Base-by-base conservation (phyloP, 2,113 vertebrate species). In the Corythaixoides concolor region DNA sequence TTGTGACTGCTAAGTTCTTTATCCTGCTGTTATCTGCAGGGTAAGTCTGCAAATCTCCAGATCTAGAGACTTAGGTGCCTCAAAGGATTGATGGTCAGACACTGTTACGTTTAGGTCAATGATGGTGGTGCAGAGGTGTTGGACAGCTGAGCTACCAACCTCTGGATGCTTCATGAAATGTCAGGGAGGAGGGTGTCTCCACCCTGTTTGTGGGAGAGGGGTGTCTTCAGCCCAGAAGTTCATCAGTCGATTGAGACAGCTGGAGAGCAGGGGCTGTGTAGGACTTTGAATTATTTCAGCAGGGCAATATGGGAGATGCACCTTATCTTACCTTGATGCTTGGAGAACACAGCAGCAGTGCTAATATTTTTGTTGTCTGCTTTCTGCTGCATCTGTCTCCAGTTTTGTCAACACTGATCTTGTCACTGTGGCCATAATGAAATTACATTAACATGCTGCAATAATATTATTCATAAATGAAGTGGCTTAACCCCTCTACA, bases 51-150 rank as follows among this genome's bases (percentile, higher is more conserved):
- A 45, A 6, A 30, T 47, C 80, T 62, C 12, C 32, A 63, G 30
- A 17, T 50, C 70, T 64, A 12, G 66, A 68, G 64, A 80, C 59
- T 75, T 28, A 13, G 68, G 64, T 47, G 80, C 55, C 91, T 67
- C 28, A 4, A 4, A 27, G 92, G 35, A 4, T 3, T 45, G 69
- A 5, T 58, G 66, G 24, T 5, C 23, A 20, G 41, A 11, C 50
- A 6, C 33, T 0, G 33, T 11, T 41, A 41, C 1, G 12, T 18
- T 27, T 35, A 24, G 75, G 47, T 27, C 15, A 0, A 5, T 13
- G 60, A 7, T 41, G 55, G 49, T 4, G 33, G 64, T 3, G 69
- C 39, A 9, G 45, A 3, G 18, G 18, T 7, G 64, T 20, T 20
- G 5, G 50, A 17, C 8, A 28, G 41, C 49, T n/a, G 79, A 75